Evolutionary conservation across 2,888 invertebrate species (phyloP).

Genomic region (Drosophila flavopinicola): DNA sequence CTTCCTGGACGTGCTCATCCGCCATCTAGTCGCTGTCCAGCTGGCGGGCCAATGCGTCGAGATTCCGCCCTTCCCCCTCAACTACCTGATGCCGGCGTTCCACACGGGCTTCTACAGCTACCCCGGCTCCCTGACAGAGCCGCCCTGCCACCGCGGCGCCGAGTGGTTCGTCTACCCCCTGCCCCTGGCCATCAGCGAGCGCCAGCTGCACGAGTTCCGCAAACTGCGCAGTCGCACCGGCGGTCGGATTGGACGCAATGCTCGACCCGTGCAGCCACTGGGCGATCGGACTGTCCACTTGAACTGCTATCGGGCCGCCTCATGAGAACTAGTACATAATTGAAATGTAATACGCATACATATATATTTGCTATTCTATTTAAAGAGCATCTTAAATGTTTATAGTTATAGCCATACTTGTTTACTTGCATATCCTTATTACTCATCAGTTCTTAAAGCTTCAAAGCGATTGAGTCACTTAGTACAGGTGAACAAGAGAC

Average conservation of each 20-base stretch:
- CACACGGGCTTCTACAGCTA: constrained; percentile 86
- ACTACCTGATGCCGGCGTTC: constrained; percentile 86
- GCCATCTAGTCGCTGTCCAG: constrained; percentile 84
- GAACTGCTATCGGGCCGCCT: constrained; percentile 19
- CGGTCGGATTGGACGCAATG: constrained; percentile 75
- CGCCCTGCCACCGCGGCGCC: constrained; percentile 86
- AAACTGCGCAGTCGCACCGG: constrained; percentile 69
- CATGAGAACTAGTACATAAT: background rate
- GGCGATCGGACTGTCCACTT: constrained; percentile 32
- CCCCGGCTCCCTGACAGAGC: constrained; percentile 86
- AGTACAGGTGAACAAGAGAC: too few species aligned
- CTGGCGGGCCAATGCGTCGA: constrained; percentile 83
- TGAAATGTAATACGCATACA: background rate
- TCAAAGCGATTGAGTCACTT: too few species aligned
- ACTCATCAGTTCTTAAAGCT: too few species aligned
- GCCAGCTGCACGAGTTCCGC: constrained; percentile 84
- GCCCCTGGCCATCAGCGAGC: constrained; percentile 85
- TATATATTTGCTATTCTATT: background rate
- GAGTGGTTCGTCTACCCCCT: constrained; percentile 87
- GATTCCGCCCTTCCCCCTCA: constrained; percentile 86
- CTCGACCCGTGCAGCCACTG: constrained; percentile 80
- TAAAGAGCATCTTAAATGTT: too few species aligned
- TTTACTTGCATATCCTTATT: too few species aligned
- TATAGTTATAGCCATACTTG: too few species aligned
- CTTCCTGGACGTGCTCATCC: constrained; percentile 85